phyloP scores from a whole-genome alignment of 1,140 invertebrate genomes.

The Charaxes varanes region DNA sequence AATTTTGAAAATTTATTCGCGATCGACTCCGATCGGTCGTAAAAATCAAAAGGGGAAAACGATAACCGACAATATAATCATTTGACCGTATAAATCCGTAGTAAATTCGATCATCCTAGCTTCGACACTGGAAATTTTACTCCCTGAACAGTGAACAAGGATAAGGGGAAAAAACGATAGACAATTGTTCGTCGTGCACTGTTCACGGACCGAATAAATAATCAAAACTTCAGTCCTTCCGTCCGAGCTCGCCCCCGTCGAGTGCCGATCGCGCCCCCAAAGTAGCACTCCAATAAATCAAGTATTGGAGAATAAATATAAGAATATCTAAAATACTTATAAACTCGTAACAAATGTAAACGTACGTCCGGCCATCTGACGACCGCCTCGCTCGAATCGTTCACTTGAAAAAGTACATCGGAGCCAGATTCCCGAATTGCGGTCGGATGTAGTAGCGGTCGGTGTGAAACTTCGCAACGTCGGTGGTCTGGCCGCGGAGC shows the following conservation, averaged over 20 bases:
- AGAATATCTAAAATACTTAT: constrained; percentile 76
- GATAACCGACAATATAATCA: constrained; percentile 50
- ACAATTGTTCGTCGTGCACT: constrained; percentile 35
- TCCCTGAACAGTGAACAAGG: constrained; percentile 50
- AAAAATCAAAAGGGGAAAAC: constrained; percentile 46
- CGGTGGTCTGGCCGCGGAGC: constrained; percentile 44
- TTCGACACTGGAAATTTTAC: constrained; percentile 38
- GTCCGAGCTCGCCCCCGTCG: constrained; percentile 19
- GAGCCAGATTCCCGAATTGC: constrained; percentile 50
- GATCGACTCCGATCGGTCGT: constrained; percentile 40
- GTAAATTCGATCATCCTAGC: constrained; percentile 72
- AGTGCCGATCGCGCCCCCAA: constrained; percentile 23
- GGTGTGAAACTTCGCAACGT: constrained; percentile 32
- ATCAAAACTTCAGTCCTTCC: constrained; percentile 57
- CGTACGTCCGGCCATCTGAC: constrained; percentile 63
- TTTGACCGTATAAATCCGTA: constrained; percentile 68
- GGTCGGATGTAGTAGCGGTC: constrained; percentile 36
- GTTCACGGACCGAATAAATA: constrained; percentile 41
- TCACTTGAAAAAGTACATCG: constrained; percentile 58
- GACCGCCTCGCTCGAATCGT: constrained; percentile 47
- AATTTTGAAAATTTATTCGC: constrained; percentile 29
- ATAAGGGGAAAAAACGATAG: constrained; percentile 16
- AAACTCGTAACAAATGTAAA: constrained; percentile 75
- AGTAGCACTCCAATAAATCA: constrained; percentile 45
- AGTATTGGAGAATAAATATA: constrained; percentile 73